Base-by-base conservation (phyloP, 1,140 invertebrate species). In the Drosophila mayri region DNA sequence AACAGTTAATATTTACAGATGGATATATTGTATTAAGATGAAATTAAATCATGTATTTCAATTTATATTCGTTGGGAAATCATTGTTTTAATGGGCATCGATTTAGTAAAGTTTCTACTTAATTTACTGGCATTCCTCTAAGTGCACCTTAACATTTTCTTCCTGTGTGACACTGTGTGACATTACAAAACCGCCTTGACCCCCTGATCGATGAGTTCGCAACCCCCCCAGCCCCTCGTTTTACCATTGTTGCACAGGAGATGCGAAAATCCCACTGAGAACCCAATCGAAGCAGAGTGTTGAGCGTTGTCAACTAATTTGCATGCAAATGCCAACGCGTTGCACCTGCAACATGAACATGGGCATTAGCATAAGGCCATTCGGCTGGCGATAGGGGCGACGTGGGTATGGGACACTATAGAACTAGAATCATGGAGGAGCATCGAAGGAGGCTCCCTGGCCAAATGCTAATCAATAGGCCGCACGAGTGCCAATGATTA, bases 401-500 rank as follows among this genome's bases (percentile, higher is more conserved):
- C 16, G 9, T 18, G 41, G 41, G 40, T 4, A 43, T 25, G 28
- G 61, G 66, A 30, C 44, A 50, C 40, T 50, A 4, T 41, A 12
- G 47, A 50, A 50, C 47, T 50, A 67, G 62, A 44, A 50, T 38
- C 38, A 66, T 54, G 18, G 41, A 41, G 40, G n/a, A 22, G 43
- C 43, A 54, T 41, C 40, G 35, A 35, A 32, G 57, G 25, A 4
- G 47, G 30, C 37, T 52, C 9, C 1, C 16, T 59, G 28, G 40
- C 55, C 79, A 58, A 86, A 90, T 87, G 84, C 84, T 90, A 88
- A 90, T 88, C 84, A 88, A 88, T 90, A 88, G 85, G 84, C 84
- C 84, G 79, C 85, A 87, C 81, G 67, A 71, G 84, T 87, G 84
- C 84, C 84, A 87, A 87, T 88, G 85, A 88, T 88, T 88, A 88